Percentiles rank a stretch among this genome's conserved stretches.
phyloP scores from a whole-genome alignment of 1,140 invertebrate species.

The Pseudachorutes palmiensis region DNA sequence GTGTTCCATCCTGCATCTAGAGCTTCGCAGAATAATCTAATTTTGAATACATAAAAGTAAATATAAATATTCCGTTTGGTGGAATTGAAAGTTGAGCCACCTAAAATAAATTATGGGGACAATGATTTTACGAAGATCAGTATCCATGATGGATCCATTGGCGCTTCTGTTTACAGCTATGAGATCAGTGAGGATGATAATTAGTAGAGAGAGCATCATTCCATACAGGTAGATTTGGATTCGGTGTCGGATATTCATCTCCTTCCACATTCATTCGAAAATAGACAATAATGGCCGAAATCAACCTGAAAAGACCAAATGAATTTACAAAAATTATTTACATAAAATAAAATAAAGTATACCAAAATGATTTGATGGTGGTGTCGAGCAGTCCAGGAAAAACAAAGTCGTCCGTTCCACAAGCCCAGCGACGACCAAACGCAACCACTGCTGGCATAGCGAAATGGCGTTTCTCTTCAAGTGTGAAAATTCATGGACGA shows the following conservation, averaged over 20 bases:
- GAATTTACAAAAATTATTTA: background rate
- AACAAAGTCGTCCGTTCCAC: slow-evolving; percentile 51
- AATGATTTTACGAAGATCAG: slow-evolving; percentile 41
- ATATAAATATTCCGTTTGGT: background rate
- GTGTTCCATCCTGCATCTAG: slow-evolving; percentile 68
- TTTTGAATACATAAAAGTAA: slow-evolving; percentile 35
- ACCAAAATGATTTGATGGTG: slow-evolving; percentile 49
- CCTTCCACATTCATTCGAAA: slow-evolving; percentile 27
- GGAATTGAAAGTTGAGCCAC: slow-evolving; percentile 15
- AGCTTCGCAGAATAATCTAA: slow-evolving; percentile 58
- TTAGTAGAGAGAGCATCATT: slow-evolving; percentile 39
- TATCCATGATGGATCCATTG: slow-evolving; percentile 43
- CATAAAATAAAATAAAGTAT: slow-evolving; percentile 22
- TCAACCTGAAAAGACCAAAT: slow-evolving; percentile 18
- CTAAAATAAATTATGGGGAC: slow-evolving; percentile 33
- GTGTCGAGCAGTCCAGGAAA: slow-evolving; percentile 47
- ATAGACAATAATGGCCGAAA: slow-evolving; percentile 28
- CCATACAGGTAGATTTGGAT: slow-evolving; percentile 37
- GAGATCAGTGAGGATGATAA: slow-evolving; percentile 40
- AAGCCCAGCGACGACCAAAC: slow-evolving; percentile 48
- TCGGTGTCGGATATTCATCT: slow-evolving; percentile 32
- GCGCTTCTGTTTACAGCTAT: slow-evolving; percentile 41
- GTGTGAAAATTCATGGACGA: too few species aligned
- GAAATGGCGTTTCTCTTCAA: background rate
- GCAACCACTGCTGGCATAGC: slow-evolving; percentile 50